Evolutionary conservation across 2,113 vertebrate species (phyloP).

Genomic region (Spermophilus dauricus): DNA sequence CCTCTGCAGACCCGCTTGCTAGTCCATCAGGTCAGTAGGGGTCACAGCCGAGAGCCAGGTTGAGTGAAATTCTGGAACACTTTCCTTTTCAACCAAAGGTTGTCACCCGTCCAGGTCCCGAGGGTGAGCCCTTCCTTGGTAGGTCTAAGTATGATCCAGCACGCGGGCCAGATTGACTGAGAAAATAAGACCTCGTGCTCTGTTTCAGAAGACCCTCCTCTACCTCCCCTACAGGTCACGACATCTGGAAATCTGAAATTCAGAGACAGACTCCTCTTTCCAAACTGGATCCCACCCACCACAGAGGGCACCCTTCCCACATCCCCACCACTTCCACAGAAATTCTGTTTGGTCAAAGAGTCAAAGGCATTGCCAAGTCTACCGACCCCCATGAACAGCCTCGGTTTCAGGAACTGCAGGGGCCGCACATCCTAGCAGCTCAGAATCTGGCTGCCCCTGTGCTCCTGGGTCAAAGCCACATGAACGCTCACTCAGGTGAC

Average conservation of each 20-base stretch:
- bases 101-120: not conserved
- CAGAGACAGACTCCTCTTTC: not conserved
- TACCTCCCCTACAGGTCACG: not conserved
- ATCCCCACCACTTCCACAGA: not conserved
- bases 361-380: not conserved
- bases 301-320: not conserved
- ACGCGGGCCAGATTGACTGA: not conserved
- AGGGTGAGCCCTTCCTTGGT: not conserved
- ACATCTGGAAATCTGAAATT: not conserved
- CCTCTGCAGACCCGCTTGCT: not conserved
- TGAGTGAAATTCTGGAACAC: slow-evolving; percentile 39
- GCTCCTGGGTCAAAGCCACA: fast-evolving
- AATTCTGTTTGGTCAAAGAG: not conserved
- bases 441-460: not conserved
- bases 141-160: not conserved
- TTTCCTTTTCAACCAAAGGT: slow-evolving; percentile 14
- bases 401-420: not conserved
- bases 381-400: not conserved
- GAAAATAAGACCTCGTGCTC: not conserved
- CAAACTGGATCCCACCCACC: not conserved
- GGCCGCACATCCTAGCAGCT: not conserved
- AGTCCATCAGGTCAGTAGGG: slow-evolving; percentile 29
- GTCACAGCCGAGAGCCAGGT: not conserved
- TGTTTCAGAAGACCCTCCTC: not conserved
- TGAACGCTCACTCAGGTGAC: fast-evolving